phyloP scores from a whole-genome alignment of 2,113 vertebrate species.

The Brachypteracias leptosomus region DNA sequence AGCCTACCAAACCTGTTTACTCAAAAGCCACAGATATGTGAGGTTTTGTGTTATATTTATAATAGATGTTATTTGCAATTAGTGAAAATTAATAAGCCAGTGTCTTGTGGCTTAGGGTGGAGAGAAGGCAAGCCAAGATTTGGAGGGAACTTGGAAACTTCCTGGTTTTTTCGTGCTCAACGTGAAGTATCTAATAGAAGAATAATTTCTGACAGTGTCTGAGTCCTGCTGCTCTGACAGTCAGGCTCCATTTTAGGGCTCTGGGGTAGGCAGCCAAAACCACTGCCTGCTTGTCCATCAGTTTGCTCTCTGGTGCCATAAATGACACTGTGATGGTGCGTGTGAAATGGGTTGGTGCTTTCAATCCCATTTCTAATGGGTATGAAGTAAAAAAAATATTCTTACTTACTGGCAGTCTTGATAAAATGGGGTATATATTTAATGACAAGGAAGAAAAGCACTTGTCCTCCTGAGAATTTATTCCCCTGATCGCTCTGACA shows the following conservation, averaged over 20 bases:
- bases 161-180: not conserved
- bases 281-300: not conserved
- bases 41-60: not conserved
- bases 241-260: not conserved
- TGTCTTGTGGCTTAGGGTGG: not conserved
- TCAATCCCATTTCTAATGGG: not conserved
- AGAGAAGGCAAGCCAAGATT: conserved; percentile 7
- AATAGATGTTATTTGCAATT: not conserved
- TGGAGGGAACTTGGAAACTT: not conserved
- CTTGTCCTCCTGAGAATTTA: not conserved
- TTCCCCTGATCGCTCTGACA: not conserved
- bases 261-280: not conserved
- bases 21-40: not conserved
- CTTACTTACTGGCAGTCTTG: not conserved
- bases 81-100: not conserved
- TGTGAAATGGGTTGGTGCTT: not conserved
- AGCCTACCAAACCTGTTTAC: not conserved
- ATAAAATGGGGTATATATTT: not conserved
- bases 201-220: not conserved
- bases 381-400: not conserved
- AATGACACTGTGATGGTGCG: fast-evolving
- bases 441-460: not conserved
- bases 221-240: not conserved
- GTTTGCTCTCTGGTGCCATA: not conserved
- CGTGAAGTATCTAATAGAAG: not conserved